phyloP scores from a whole-genome alignment of 2,797 vertebrate species.

The Semaprochilodus insignis region DNA sequence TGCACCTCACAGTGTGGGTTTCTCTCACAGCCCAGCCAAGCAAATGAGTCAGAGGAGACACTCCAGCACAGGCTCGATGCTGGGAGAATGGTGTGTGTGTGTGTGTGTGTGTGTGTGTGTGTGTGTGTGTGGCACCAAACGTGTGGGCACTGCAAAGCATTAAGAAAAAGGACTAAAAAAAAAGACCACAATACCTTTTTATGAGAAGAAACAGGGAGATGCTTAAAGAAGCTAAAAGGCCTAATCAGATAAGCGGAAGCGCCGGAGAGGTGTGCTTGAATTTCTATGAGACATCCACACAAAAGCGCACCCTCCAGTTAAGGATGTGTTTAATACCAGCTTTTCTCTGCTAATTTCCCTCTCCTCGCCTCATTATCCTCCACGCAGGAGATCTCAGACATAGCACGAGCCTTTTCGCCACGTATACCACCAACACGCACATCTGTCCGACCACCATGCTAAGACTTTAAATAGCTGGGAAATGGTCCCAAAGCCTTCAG shows the following conservation, averaged over 20 bases:
- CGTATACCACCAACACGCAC: conserved; percentile 15
- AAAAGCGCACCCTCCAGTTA: conserved; percentile 31
- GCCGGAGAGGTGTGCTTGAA: conserved; percentile 19
- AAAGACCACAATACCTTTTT: conserved; percentile 25
- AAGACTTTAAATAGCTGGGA: too few species aligned
- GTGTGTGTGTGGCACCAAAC: conserved; percentile 12
- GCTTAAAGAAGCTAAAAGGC: conserved; percentile 28
- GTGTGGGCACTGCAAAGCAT: conserved; percentile 28
- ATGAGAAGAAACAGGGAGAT: conserved; percentile 3
- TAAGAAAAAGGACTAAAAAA: background rate
- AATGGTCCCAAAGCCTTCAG: background rate
- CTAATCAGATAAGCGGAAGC: conserved; percentile 19
- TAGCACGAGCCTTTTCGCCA: background rate
- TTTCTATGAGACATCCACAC: conserved; percentile 14
- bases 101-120: background rate
- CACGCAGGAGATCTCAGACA: conserved; percentile 6
- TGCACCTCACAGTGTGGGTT: conserved; percentile 58
- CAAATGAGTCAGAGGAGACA: conserved; percentile 59
- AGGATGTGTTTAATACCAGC: conserved; percentile 39
- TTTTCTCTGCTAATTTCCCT: conserved; percentile 31
- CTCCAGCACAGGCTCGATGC: conserved; percentile 40
- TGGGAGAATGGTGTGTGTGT: conserved; percentile 27
- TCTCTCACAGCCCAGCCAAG: conserved; percentile 56
- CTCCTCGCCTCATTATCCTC: conserved; percentile 40
- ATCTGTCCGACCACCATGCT: conserved; percentile 26